Evolutionary conservation across 2,113 vertebrate genomes (phyloP), one percentile per base, ranked within the genome.

Genomic region (Varanus komodoensis): DNA sequence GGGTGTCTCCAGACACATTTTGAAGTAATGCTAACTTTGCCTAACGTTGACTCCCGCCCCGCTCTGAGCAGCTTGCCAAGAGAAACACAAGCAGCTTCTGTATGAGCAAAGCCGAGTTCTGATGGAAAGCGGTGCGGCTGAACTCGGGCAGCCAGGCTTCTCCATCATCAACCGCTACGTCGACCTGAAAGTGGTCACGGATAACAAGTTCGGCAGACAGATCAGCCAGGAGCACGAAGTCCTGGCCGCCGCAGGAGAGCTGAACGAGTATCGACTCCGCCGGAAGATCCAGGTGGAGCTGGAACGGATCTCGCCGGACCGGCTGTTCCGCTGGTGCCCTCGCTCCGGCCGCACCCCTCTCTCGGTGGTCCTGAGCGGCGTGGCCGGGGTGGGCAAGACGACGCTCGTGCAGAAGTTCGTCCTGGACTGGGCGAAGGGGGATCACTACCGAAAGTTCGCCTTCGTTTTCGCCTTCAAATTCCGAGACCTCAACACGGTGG

Each of bases 311-410:
- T 52, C 83, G 1, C 64, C 73, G 17, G 77, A 68, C 79, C 79
- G 84, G 32, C 61, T 93, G 25, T 93, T 93, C 80, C 86, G 84
- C 5, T 92, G 91, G 91, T 89, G 86, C 64, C 38, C 57, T 57
- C 77, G 74, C 27, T 67, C 86, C 2, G 9, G 50, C 21, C 38
- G 38, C 23, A 68, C 34, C 21, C 34, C 82, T 12, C 34, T 12
- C 11, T 48, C 83, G 0, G 93, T 97, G 23, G 29, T 95, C 25
- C 75, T 98, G 25, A 84, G 87, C 25, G 82, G 82, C 5, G 82
- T 68, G 6, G 82, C 82, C 1, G 82, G 82, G 0, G 82, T 84
- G 6, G 82, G 82, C 21, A 84, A 84, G 64, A 48, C 61, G 0
- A 84, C 82, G 2, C 38, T 68, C 3, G 61, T 44, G 21, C 82